phyloP scores from a whole-genome alignment of 2,113 vertebrate species.

The Aegotheles bennettii region DNA sequence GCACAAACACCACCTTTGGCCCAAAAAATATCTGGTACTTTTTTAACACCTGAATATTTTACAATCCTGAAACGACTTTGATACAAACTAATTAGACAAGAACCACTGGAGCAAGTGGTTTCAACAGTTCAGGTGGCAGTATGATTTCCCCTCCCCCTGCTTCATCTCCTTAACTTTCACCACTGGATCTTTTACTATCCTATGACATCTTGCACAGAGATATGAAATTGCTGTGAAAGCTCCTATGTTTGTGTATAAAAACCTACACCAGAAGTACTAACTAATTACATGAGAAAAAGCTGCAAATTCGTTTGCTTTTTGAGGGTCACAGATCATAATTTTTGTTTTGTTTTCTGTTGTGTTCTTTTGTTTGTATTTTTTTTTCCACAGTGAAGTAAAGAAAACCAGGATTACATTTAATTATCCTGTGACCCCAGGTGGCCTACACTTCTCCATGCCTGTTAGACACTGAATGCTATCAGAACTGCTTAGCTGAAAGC shows the following conservation, averaged over 20 bases:
- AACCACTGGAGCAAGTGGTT: not conserved
- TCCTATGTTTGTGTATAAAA: constrained; percentile 14
- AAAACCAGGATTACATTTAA: constrained; percentile 51
- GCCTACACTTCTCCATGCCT: constrained; percentile 47
- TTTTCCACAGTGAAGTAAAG: not conserved
- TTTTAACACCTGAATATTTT: not conserved
- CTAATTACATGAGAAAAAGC: constrained; percentile 29
- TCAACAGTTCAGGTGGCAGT: not conserved
- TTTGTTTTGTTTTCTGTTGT: not conserved
- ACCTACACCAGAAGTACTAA: constrained; percentile 14
- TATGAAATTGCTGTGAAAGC: not conserved
- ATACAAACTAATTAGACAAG: not conserved
- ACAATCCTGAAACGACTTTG: not conserved
- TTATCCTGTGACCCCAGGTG: constrained; percentile 49
- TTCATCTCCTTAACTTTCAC: not conserved
- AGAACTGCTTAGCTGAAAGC: constrained; percentile 36
- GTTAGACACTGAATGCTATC: constrained; percentile 48
- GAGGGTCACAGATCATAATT: not conserved
- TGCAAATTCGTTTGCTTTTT: constrained; percentile 18
- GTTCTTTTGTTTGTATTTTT: not conserved
- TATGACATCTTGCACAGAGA: not conserved
- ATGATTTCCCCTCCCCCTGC: not conserved
- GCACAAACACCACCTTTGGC: not conserved
- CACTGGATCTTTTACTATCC: not conserved
- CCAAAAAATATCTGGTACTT: not conserved